Conservation (phyloP, 2,888 invertebrate genomes). For the Drosophila emarginata region DNA sequence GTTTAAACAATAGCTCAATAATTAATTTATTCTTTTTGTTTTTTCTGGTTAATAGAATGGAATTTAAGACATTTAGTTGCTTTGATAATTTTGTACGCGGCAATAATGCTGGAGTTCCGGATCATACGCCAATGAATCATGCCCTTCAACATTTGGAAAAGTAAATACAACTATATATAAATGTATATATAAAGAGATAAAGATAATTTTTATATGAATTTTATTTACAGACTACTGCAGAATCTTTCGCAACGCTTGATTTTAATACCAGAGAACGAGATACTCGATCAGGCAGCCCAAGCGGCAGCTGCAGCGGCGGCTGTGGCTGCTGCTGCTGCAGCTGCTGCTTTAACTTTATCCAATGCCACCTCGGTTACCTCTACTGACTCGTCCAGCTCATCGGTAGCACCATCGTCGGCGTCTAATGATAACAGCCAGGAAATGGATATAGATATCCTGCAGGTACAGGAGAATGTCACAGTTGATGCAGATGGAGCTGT, state of each 20-base stretch:
- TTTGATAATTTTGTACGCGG: slow-evolving; percentile 94
- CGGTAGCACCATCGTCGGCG: slow-evolving; percentile 63
- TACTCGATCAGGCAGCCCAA: slow-evolving; percentile 83
- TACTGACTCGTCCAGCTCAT: slow-evolving; percentile 52
- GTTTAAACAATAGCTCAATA: neutral
- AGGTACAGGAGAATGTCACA: slow-evolving; percentile 83
- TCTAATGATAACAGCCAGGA: slow-evolving; percentile 82
- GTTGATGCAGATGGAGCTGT: slow-evolving; percentile 81
- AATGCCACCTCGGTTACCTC: slow-evolving; percentile 62
- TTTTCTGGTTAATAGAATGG: slow-evolving; percentile 85
- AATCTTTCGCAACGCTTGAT: slow-evolving; percentile 84
- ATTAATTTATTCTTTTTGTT: neutral
- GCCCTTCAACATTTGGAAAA: slow-evolving; percentile 89
- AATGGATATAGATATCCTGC: slow-evolving; percentile 85
- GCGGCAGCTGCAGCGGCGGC: slow-evolving; percentile 81
- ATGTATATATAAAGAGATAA: too few relatives aligned
- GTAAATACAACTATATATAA: slow-evolving; percentile 80
- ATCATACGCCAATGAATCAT: slow-evolving; percentile 88
- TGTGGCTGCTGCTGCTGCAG: slow-evolving; percentile 75
- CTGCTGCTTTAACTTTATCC: slow-evolving; percentile 73
- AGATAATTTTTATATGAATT: neutral
- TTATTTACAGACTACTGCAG: slow-evolving; percentile 83
- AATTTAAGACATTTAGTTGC: slow-evolving; percentile 92
- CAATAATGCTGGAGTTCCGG: slow-evolving; percentile 91
- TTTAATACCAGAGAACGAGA: slow-evolving; percentile 84